Evolutionary conservation across 2,113 vertebrate genomes (phyloP).

Genomic region (Hemiscyllium ocellatum): DNA sequence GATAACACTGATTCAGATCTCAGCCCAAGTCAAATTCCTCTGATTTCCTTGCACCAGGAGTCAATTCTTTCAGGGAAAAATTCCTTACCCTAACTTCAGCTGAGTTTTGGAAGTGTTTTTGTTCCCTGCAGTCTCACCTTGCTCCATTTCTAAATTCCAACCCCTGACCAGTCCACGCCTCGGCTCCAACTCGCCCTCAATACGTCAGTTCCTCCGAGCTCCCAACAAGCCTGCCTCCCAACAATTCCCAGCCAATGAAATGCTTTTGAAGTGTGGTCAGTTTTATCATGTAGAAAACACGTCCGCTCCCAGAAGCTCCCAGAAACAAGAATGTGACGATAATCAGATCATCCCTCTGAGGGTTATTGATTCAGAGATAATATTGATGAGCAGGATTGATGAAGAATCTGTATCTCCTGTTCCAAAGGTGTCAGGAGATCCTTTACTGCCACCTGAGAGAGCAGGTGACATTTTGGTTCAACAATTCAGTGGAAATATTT

Average conservation of each 20-base stretch:
- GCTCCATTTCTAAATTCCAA: neutral
- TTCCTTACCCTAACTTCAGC: neutral
- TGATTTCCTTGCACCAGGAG: neutral
- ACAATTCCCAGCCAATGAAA: neutral
- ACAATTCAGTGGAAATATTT: neutral
- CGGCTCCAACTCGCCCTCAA: neutral
- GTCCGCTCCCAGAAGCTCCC: no score
- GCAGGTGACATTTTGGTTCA: neutral
- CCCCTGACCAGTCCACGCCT: neutral
- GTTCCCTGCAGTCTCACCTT: neutral
- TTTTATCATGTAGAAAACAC: neutral
- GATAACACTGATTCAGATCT: neutral
- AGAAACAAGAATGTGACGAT: neutral
- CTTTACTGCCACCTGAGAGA: neutral
- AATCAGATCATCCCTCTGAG: neutral
- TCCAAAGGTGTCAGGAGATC: neutral
- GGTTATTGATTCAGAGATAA: neutral
- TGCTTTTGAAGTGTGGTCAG: neutral
- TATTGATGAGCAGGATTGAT: neutral
- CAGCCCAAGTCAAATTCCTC: neutral
- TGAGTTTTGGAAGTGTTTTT: neutral
- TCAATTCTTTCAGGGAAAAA: neutral
- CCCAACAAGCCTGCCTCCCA: neutral
- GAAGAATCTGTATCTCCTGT: neutral
- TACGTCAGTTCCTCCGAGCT: neutral